Percentiles rank a stretch among this genome's conserved stretches.
Conservation (phyloP, 2,797 vertebrate genomes). For the Enteromius fasciolatus region DNA sequence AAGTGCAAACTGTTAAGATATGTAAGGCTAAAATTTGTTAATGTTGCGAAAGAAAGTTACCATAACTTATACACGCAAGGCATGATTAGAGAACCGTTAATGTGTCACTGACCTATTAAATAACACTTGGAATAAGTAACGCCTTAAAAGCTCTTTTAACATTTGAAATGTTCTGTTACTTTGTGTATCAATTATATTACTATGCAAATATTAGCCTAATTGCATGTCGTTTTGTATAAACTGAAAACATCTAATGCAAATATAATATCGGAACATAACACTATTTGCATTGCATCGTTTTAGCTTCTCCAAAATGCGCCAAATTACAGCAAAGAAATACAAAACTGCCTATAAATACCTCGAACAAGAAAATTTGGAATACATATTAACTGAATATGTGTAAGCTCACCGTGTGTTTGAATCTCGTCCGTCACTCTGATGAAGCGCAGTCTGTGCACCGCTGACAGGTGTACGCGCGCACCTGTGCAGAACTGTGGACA, state of each 20-base stretch:
- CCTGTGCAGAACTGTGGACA: neutral
- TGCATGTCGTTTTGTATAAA: neutral
- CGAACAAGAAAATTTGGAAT: neutral
- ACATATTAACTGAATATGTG: neutral
- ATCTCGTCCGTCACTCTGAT: slow-evolving; percentile 8
- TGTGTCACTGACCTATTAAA: neutral
- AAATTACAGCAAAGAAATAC: neutral
- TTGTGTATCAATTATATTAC: neutral
- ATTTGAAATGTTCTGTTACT: neutral
- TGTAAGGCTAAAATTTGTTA: neutral
- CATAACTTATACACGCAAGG: neutral
- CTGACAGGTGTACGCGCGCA: slow-evolving; percentile 18
- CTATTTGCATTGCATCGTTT: neutral
- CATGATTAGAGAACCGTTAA: slow-evolving; percentile 19
- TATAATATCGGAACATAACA: neutral
- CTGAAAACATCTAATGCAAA: neutral
- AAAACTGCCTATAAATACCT: neutral
- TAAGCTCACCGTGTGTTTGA: slow-evolving; percentile 35
- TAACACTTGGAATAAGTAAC: neutral
- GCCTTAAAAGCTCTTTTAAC: neutral
- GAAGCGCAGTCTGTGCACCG: slow-evolving; percentile 4
- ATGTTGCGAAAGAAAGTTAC: neutral
- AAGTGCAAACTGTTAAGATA: neutral
- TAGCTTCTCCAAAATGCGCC: neutral
- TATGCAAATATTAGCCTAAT: neutral